Conservation (phyloP, 2,888 invertebrate genomes). For the Mantis religiosa region DNA sequence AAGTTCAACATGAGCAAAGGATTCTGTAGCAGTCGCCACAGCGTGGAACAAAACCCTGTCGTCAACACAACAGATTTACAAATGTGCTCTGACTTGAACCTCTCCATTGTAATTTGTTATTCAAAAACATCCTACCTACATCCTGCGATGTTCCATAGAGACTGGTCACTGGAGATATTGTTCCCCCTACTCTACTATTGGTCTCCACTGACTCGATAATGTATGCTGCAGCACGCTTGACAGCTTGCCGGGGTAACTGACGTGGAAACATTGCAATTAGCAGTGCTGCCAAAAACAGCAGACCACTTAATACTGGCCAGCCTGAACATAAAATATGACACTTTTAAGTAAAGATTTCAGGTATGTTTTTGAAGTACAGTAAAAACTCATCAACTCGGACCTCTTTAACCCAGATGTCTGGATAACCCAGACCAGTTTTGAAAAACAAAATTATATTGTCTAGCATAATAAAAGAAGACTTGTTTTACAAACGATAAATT, state of each 20-base stretch:
- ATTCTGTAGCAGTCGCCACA: conserved; percentile 52
- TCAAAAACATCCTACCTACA: neutral
- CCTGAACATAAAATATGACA: conserved; percentile 35
- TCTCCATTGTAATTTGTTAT: neutral
- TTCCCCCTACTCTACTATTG: neutral
- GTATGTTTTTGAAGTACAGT: too few relatives aligned
- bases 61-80: neutral
- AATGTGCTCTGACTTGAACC: too few relatives aligned
- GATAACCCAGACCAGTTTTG: too few relatives aligned
- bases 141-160: neutral
- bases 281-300: conserved; percentile 18
- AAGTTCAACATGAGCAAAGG: conserved; percentile 52
- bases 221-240: conserved; percentile 9
- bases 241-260: conserved; percentile 19
- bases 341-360: too few relatives aligned
- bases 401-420: too few relatives aligned
- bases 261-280: conserved; percentile 28
- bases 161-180: neutral
- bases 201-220: neutral
- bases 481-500: too few relatives aligned
- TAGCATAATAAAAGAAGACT: too few relatives aligned
- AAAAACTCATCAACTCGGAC: too few relatives aligned
- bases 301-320: conserved; percentile 25
- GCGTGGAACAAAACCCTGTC: conserved; percentile 33
- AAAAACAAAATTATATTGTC: too few relatives aligned